phyloP scores from a whole-genome alignment of 2,797 vertebrate genomes.

The Dermochelys coriacea region DNA sequence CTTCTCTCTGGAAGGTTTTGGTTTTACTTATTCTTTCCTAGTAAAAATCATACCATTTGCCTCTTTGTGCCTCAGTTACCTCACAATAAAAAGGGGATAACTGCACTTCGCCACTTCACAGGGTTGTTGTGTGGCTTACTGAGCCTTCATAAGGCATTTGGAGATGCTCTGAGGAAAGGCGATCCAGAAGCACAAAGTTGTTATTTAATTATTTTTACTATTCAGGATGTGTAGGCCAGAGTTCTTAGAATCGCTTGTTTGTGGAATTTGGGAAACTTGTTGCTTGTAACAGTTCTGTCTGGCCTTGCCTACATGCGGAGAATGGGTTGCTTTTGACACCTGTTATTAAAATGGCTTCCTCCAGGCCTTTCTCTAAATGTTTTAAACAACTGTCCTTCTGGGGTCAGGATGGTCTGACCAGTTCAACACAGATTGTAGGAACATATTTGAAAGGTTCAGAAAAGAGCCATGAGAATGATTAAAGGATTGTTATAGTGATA shows the following conservation, averaged over 20 bases:
- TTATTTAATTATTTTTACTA: conserved; percentile 33
- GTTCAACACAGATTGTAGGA: neutral
- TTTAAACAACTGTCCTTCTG: neutral
- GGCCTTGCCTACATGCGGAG: neutral
- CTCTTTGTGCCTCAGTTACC: neutral
- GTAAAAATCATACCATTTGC: neutral
- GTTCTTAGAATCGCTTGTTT: conserved; percentile 12
- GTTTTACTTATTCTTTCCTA: neutral
- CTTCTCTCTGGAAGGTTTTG: neutral
- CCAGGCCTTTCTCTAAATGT: neutral
- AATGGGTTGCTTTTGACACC: neutral
- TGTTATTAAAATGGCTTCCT: neutral
- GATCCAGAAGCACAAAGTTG: neutral
- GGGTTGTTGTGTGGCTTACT: neutral
- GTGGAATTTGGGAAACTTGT: conserved; percentile 43
- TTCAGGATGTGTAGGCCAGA: neutral
- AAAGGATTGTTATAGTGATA: too few species aligned
- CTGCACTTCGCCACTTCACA: neutral
- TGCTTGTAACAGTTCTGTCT: conserved; percentile 12
- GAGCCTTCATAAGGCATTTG: neutral
- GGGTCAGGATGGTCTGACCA: neutral
- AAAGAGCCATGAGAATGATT: too few species aligned
- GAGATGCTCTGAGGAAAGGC: neutral
- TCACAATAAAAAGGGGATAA: neutral
- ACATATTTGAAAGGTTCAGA: neutral